Base-by-base conservation (phyloP, 2,113 vertebrate species). In the Anguilla rostrata region DNA sequence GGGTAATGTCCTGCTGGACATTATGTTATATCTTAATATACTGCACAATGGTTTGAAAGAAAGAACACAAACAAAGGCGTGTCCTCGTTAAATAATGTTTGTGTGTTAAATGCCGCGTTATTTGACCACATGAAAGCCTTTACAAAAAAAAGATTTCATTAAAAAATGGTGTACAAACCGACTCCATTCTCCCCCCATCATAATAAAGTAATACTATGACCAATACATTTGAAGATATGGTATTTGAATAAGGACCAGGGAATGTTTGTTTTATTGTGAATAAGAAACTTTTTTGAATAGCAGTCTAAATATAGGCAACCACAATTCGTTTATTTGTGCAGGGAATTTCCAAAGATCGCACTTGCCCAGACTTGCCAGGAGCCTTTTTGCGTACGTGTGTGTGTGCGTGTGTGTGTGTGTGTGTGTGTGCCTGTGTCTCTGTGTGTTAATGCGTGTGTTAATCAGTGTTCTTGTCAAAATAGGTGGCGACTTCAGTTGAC, bases 401-500 rank as follows among this genome's bases (percentile, higher is more conserved):
- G 12, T 53, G 12, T 11, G 49, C 12, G 11, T 3, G 49, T 53
- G 49, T 53, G 49, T 53, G 49, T 53, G 49, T 53, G 6, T 11
- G 12, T 53, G 12, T 53, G 49, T 46, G 9, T 46, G 9, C 9
- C 5, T 46, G 43, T 46, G 43, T 6, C 5, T 46, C 5, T 46
- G 5, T 46, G 43, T 46, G 43, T 46, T 5, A 6, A 46, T 46
- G 43, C 9, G 43, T 1, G 43, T 53, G 49, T 94, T 94, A 94
- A 93, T 94, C 90, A 92, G 90, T 94, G 2, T 46, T 46, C 43
- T 46, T 46, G 43, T 46, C 43, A 8, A 75, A 87, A 91, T 90
- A 90, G 90, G 87, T 88, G 87, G 89, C 87, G 83, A 66, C 60
- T 82, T 83, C 40, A 81, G 56, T 88, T 87, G 87, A 82, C 88